Conservation (phyloP, 2,888 invertebrate species). For the Plagiodera versicolora region DNA sequence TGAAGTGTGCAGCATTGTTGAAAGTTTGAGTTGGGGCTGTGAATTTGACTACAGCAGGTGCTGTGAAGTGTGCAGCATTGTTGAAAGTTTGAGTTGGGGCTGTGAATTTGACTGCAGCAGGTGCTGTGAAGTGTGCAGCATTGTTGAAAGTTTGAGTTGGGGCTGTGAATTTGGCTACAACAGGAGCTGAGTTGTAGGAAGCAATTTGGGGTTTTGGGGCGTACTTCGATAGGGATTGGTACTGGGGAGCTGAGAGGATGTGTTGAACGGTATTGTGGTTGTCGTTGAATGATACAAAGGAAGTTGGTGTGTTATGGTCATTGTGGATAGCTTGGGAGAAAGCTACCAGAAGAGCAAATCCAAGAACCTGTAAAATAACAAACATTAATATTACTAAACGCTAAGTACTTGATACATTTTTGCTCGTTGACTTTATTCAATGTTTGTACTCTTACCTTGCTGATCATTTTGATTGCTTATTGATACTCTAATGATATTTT, state of each 20-base stretch:
- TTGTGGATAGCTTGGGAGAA: constrained; percentile 51
- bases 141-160: no score
- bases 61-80: constrained; percentile 17
- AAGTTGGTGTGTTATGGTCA: constrained; percentile 32
- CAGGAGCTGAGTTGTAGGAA: constrained; percentile 14
- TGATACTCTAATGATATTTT: constrained; percentile 11
- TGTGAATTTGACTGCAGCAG: constrained; percentile 8
- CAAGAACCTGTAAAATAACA: constrained; percentile 40
- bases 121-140: no score
- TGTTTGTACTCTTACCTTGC: constrained; percentile 23
- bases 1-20: constrained; percentile 18
- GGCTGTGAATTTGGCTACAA: constrained; percentile 16
- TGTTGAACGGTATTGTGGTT: constrained; percentile 37
- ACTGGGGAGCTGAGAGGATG: constrained; percentile 22
- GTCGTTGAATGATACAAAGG: constrained; percentile 36
- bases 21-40: constrained; percentile 6
- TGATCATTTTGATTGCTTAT: constrained; percentile 16
- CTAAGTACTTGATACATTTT: no score
- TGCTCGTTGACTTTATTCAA: no score
- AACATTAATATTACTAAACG: no score
- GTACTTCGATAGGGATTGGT: neutral
- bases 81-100: constrained; percentile 9
- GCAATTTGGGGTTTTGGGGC: neutral
- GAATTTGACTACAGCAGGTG: constrained; percentile 9
- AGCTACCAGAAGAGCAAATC: constrained; percentile 47